These are phyloP conservation scores for Arctocebus calabarensis DNA, from an alignment of 2,797 vertebrate species.

Conservation along the genomic window DNA sequence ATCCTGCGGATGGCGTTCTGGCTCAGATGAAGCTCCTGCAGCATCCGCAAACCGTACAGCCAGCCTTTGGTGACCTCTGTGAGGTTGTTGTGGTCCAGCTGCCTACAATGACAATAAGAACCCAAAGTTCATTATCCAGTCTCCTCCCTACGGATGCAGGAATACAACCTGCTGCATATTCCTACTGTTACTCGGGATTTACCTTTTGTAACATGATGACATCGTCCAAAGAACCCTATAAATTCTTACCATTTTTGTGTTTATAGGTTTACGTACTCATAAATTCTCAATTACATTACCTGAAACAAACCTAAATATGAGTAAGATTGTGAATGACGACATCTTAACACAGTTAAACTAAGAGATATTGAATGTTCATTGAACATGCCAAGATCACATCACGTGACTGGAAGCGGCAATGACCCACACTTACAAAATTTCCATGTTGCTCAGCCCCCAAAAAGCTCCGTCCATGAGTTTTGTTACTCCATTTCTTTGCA, in stretches of 20 bases:
- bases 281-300: background rate
- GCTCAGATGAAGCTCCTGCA: slow-evolving; percentile 96
- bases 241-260: background rate
- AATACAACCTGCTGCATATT: background rate
- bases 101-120: slow-evolving; percentile 88
- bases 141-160: slow-evolving; percentile 39
- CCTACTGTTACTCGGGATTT: background rate
- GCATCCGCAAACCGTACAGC: slow-evolving; percentile 96
- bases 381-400: background rate
- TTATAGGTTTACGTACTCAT: background rate
- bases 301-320: slow-evolving; percentile 15
- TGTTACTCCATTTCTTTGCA: slow-evolving; percentile 94
- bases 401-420: background rate
- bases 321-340: background rate
- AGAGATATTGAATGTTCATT: background rate
- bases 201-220: background rate
- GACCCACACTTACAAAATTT: slow-evolving; percentile 93
- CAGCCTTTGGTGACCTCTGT: slow-evolving; percentile 98
- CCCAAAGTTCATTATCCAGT: slow-evolving; percentile 58
- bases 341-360: background rate
- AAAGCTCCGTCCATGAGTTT: slow-evolving; percentile 98
- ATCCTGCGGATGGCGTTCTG: slow-evolving; percentile 97
- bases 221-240: background rate
- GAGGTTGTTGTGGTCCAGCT: slow-evolving; percentile 97
- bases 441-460: slow-evolving; percentile 97